A percentile compares a stretch with the other conserved stretches of the same genome.
phyloP scores from a whole-genome alignment of 2,888 invertebrate genomes.

The Yponomeuta plumbellus region DNA sequence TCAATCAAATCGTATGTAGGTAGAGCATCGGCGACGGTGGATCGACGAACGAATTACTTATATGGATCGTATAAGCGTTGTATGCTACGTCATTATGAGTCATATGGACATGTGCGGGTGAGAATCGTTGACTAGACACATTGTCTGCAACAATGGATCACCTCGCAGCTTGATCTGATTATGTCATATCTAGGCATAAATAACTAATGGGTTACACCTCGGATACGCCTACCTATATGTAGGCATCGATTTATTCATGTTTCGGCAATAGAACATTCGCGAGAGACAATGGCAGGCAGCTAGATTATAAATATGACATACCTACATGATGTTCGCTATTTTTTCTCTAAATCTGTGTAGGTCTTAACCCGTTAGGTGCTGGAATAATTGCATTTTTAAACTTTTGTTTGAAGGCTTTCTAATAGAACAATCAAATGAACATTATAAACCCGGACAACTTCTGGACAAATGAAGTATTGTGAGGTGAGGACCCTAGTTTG shows the following conservation, averaged over 20 bases:
- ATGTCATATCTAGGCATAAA: conserved; percentile 57
- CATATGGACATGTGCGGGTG: conserved; percentile 50
- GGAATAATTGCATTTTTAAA: too few relatives aligned
- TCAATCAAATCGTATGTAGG: conserved; percentile 7
- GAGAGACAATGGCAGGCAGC: conserved; percentile 5
- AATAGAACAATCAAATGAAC: too few relatives aligned
- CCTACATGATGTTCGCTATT: neutral
- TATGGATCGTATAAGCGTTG: conserved; percentile 49
- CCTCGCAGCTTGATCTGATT: conserved; percentile 60
- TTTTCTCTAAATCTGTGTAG: neutral
- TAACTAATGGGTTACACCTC: conserved; percentile 43
- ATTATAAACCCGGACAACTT: too few relatives aligned
- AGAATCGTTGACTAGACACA: conserved; percentile 64
- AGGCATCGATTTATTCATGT: neutral
- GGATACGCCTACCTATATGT: neutral
- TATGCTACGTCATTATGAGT: conserved; percentile 57
- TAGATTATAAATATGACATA: conserved; percentile 8
- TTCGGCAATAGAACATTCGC: conserved; percentile 1
- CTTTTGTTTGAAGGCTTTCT: too few relatives aligned
- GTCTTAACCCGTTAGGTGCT: neutral
- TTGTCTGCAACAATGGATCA: conserved; percentile 70
- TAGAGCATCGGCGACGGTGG: neutral
- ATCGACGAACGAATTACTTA: conserved; percentile 28
- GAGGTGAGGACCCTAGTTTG: too few relatives aligned
- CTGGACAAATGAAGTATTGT: too few relatives aligned